Base-by-base conservation (phyloP, 2,113 vertebrate species). In the Narcine bancroftii region DNA sequence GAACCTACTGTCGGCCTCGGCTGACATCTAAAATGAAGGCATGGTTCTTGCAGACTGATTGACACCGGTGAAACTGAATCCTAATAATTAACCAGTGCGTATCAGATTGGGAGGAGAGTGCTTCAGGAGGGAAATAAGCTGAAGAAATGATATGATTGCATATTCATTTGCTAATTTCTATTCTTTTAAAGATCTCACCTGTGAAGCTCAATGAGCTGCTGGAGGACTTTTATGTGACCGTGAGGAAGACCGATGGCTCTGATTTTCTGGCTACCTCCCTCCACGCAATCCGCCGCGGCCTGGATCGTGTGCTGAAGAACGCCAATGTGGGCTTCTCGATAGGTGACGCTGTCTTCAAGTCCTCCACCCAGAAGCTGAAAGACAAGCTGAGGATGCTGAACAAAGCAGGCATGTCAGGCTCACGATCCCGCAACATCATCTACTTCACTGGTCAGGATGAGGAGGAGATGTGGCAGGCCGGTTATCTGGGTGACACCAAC, bases 331-430 rank as follows among this genome's bases (percentile, higher is more conserved):
- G 93, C 36, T 96, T 95, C 21, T 95, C 94, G 39, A 94, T 94
- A 92, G 95, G 93, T 72, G 95, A 93, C 75, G 95, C 93, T 92
- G 94, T 93, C 92, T 96, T 96, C 94, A 96, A 92, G 7, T 96
- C 94, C 21, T 96, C 94, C 53, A 94, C 85, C 63, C 95, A 94
- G 93, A 96, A 95, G 15, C 94, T 95, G 89, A 96, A 95, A 92
- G 94, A 95, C 92, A 95, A 96, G 81, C 83, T 95, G 85, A 93
- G 94, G 92, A 93, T 95, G 36, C 93, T 95, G 50, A 95, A 93
- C 6, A 95, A 95, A 92, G 94, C 94, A 13, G 94, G 94, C 17
- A 93, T 94, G 93, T 93, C 94, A 0, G 94, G 94, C 0, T 94
- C 94, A 45, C 65, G 17, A 0, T 95, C 93, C 29, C 92, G 24